phyloP scores from a whole-genome alignment of 2,888 invertebrate genomes.

The Nephrotoma flavescens region DNA sequence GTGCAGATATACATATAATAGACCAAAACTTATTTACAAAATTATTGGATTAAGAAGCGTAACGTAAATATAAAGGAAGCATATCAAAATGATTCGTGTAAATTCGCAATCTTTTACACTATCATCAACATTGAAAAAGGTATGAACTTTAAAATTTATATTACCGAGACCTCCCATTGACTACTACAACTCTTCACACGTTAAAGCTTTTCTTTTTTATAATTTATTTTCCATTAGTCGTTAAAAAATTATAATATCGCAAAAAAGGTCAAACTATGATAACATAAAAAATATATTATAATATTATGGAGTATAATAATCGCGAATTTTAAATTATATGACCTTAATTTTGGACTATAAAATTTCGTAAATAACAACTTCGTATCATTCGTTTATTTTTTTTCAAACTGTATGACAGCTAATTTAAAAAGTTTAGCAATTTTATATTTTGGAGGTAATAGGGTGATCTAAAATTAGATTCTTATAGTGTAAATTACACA shows the following conservation, averaged over 20 bases:
- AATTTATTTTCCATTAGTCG: not conserved
- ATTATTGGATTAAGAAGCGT: not conserved
- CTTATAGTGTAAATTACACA: too few relatives aligned
- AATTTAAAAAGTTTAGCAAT: not conserved
- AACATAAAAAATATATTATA: not conserved
- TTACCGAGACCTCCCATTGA: not conserved
- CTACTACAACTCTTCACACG: not conserved
- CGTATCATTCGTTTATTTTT: not conserved
- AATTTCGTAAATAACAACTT: not conserved
- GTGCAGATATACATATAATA: not conserved
- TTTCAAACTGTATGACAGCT: not conserved
- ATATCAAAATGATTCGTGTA: slow-evolving; percentile 17
- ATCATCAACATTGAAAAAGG: slow-evolving; percentile 19
- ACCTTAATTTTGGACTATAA: not conserved
- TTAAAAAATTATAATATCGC: not conserved
- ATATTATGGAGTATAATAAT: not conserved
- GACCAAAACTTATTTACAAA: not conserved
- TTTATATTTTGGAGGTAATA: not conserved
- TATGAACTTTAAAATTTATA: slow-evolving; percentile 9
- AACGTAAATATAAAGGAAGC: not conserved
- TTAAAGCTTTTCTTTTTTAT: not conserved
- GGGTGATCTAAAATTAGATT: not conserved
- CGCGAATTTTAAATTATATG: not conserved
- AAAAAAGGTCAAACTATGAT: not conserved
- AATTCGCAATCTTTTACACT: slow-evolving; percentile 19